Base-by-base conservation (phyloP, 2,797 vertebrate species). In the Todus mexicanus region DNA sequence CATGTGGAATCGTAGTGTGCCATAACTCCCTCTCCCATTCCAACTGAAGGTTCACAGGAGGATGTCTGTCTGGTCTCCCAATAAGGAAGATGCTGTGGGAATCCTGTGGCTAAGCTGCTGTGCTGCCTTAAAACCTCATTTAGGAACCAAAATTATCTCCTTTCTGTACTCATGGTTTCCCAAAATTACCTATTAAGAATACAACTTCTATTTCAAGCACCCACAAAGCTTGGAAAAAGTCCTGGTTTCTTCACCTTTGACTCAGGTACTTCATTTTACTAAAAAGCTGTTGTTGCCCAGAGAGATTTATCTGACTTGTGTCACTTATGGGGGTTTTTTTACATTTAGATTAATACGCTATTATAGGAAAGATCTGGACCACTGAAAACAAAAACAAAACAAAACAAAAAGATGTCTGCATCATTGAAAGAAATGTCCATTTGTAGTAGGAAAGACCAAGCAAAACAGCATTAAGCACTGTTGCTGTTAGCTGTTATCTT, bases 131-230 rank as follows among this genome's bases (percentile, higher is more conserved):
- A 95, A 95, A 91, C 95, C 95, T 97, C 96, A 93, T 74, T 83
- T 45, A 82, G 18, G 89, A 97, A 95, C 96, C 96, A 96, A 97
- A 97, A 97, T 96, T 83, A 89, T 92, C 92, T 94, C 90, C 82
- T 94, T 90, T 96, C 94, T 84, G 65, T 92, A 93, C 91, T 96
- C 95, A 90, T 80, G 87, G 86, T 95, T 97, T 96, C 96, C 95
- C 87, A 96, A 89, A 80, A 89, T 79, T 57, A 57, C 42, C 77
- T 92, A 85, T 84, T 95, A 82, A 51, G 85, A 75, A 90, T 53
- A 65, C 80, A 88, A 2, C 64, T 81, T 87, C 86, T 93, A 88
- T 73, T 92, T 25, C 29, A 31, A 97, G 89, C 83, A 75, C 73
- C 29, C 40, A 75, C 79, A 96, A 89, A 87, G 72, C 86, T 75